Evolutionary conservation across 2,797 vertebrate genomes (phyloP).

Genomic region (Octomys mimax): DNA sequence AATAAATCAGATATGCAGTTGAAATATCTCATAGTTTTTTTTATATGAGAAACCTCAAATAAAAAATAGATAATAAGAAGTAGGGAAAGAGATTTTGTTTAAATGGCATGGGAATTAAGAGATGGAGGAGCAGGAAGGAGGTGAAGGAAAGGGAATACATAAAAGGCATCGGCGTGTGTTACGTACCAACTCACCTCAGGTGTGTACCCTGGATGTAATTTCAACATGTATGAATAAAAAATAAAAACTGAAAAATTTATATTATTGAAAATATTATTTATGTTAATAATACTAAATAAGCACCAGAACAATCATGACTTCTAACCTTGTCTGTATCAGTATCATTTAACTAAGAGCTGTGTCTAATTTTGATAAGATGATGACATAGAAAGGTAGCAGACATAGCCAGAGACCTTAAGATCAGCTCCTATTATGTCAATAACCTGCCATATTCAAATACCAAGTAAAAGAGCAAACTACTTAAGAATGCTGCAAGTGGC

Average conservation of each 20-base stretch:
- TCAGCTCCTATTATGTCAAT: not conserved
- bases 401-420: not conserved
- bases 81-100: not conserved
- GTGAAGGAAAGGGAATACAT: not conserved
- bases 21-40: not conserved
- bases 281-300: not conserved
- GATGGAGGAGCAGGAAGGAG: not conserved
- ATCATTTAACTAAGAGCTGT: not conserved
- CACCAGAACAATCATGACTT: not conserved
- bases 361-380: slow-evolving; percentile 11
- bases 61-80: not conserved
- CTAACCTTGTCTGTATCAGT: not conserved
- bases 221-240: not conserved
- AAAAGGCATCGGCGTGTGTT: not conserved
- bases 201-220: not conserved
- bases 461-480: slow-evolving; percentile 45
- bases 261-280: not conserved
- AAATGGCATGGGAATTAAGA: not conserved
- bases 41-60: not conserved
- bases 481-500: slow-evolving; percentile 35
- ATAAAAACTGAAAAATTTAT: not conserved
- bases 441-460: slow-evolving; percentile 49
- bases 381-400: slow-evolving; percentile 6
- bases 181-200: not conserved
- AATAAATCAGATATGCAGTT: not conserved